Conservation (phyloP, 1,140 invertebrate species). For the Drosophila neocordata region DNA sequence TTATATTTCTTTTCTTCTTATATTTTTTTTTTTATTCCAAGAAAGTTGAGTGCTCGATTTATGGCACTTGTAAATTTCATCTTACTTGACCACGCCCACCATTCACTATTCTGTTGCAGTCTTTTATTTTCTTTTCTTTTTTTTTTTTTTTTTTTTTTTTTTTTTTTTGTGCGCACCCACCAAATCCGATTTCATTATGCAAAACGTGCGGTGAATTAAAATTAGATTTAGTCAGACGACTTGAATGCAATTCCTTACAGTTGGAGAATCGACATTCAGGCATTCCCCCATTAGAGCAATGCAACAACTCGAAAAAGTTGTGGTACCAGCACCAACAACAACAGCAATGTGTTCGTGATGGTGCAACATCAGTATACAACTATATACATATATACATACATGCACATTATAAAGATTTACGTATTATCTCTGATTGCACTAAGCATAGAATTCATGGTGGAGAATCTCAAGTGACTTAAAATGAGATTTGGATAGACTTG, state of each 20-base stretch:
- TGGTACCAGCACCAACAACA: not conserved
- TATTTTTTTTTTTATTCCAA: not conserved
- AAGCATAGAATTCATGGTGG: not conserved
- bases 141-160: not conserved
- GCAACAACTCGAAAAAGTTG: constrained; percentile 2
- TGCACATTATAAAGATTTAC: constrained; percentile 25
- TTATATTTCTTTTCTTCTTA: not conserved
- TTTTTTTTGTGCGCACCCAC: constrained; percentile 31
- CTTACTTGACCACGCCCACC: constrained; percentile 17
- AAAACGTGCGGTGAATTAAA: constrained; percentile 76
- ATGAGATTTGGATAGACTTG: constrained; percentile 1
- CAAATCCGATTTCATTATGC: constrained; percentile 79
- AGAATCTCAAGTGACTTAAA: not conserved
- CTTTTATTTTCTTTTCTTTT: constrained; percentile 11
- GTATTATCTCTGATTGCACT: constrained; percentile 32
- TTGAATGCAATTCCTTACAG: constrained; percentile 51
- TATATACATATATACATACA: constrained; percentile 19
- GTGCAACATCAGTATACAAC: constrained; percentile 11
- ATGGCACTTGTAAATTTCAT: constrained; percentile 28
- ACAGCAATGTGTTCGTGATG: constrained; percentile 14
- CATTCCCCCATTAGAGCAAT: constrained; percentile 51
- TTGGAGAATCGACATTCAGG: constrained; percentile 14
- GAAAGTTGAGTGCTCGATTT: constrained; percentile 56
- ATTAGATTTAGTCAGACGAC: constrained; percentile 58
- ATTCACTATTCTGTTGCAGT: constrained; percentile 2